Evolutionary conservation across 2,797 vertebrate genomes (phyloP), one percentile per base, ranked within the genome.

Genomic region (Halcyon leucocephala): DNA sequence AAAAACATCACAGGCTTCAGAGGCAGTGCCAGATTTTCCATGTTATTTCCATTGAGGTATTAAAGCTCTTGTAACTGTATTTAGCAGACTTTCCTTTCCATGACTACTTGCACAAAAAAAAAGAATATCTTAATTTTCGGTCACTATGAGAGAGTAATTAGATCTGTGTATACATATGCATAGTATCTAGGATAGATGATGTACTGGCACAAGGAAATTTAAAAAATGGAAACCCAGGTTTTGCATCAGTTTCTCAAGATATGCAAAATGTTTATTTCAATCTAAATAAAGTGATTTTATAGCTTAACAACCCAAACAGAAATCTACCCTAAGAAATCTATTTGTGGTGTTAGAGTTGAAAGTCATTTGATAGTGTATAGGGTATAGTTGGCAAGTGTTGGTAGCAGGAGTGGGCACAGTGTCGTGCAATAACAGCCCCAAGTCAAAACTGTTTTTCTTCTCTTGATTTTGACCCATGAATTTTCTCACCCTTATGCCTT

Each of bases 371-470:
- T 17, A 16, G 5, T 12, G 28, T 21, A 17, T 7, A 55, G 3
- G 10, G 5, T 41, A 6, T 5, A 57, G 49, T 2, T 49, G 31
- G 6, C 10, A 82, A 79, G 4, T 39, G 15, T 6, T 74, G 17
- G 19, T 15, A 42, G 39, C 0, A 3, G 17, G 3, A 1, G 3
- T 8, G 22, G n/a, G n/a, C 14, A 16, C 20, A 22, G 1, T 1
- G 2, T 31, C 14, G 61, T 86, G 17, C 26, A 58, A 12, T 7
- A 4, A 10, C 0, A 0, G 2, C 1, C 14, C 2, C 4, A 57
- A 64, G n/a, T 9, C 76, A 71, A 29, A 11, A 14, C 31, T 31
- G 11, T 26, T 71, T 92, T 76, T 65, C 33, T 33, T 35, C 26
- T 41, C 31, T 86, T 85, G 19, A n/a, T 67, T 92, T 85, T 64